These are phyloP conservation scores for Drosophila tani DNA, from an alignment of 1,140 invertebrate species.

Conservation along the genomic window DNA sequence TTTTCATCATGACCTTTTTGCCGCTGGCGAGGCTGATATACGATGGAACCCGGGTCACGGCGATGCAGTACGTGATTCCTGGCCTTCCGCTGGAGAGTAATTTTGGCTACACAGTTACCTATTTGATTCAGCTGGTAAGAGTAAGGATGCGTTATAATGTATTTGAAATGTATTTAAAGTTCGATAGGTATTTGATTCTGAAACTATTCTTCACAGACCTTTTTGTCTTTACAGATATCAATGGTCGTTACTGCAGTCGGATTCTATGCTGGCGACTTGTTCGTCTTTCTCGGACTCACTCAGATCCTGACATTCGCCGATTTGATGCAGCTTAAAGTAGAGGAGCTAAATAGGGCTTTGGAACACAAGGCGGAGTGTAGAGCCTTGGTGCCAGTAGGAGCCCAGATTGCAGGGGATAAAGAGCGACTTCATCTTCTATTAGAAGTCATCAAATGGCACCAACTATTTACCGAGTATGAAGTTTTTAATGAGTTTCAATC, in stretches of 20 bases:
- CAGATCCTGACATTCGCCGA: constrained; percentile 58
- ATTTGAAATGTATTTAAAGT: background rate
- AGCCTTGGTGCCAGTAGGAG: constrained; percentile 1
- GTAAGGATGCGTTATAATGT: no score
- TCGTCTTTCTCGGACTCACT: constrained; percentile 37
- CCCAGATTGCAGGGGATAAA: background rate
- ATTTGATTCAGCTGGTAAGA: constrained; percentile 45
- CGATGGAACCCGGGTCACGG: constrained; percentile 48
- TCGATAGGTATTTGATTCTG: no score
- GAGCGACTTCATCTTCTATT: constrained; percentile 19
- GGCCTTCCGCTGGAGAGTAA: constrained; percentile 50
- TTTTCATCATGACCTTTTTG: constrained; percentile 27
- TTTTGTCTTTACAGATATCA: constrained; percentile 7
- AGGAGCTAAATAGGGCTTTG: constrained; percentile 32
- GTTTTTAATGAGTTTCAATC: background rate
- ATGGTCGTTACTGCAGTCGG: constrained; percentile 48
- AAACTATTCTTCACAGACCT: no score
- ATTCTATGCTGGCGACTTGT: constrained; percentile 59
- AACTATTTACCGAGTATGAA: constrained; percentile 55
- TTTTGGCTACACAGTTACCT: constrained; percentile 43
- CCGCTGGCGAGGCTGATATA: constrained; percentile 30
- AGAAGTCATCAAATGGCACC: constrained; percentile 69
- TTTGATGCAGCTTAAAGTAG: constrained; percentile 49
- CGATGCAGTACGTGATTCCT: constrained; percentile 55
- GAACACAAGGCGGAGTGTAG: constrained; percentile 16